Conservation (phyloP, 2,113 vertebrate species). For the Saguinus midas region DNA sequence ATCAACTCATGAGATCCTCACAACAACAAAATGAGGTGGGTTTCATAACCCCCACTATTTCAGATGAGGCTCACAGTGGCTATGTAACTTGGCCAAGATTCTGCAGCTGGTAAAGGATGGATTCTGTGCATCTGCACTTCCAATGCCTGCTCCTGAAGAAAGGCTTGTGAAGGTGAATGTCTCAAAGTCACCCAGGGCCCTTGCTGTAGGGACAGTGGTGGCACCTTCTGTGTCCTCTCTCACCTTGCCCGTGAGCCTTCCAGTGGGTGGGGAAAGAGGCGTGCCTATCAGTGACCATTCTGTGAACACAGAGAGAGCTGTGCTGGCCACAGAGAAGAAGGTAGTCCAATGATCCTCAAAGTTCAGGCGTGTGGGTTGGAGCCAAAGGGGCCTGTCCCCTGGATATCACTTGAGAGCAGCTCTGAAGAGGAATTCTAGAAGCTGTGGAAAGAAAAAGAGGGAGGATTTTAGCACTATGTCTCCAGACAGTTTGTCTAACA, state of each 20-base stretch:
- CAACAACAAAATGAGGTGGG: neutral
- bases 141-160: neutral
- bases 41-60: neutral
- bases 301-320: conserved; percentile 43
- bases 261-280: neutral
- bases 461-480: neutral
- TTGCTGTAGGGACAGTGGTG: neutral
- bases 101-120: neutral
- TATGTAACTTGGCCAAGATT: neutral
- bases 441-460: conserved; percentile 80
- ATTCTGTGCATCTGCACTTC: neutral
- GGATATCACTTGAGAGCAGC: conserved; percentile 78
- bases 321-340: neutral
- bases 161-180: neutral
- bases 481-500: neutral
- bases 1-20: neutral
- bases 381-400: conserved; percentile 91
- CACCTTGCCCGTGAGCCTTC: neutral
- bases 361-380: conserved; percentile 93
- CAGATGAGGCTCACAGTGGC: neutral
- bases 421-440: conserved; percentile 81
- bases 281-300: conserved; percentile 46
- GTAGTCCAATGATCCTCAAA: conserved; percentile 84
- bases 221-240: neutral
- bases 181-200: neutral